Base-by-base conservation (phyloP, 2,113 vertebrate species). In the Anhinga anhinga region DNA sequence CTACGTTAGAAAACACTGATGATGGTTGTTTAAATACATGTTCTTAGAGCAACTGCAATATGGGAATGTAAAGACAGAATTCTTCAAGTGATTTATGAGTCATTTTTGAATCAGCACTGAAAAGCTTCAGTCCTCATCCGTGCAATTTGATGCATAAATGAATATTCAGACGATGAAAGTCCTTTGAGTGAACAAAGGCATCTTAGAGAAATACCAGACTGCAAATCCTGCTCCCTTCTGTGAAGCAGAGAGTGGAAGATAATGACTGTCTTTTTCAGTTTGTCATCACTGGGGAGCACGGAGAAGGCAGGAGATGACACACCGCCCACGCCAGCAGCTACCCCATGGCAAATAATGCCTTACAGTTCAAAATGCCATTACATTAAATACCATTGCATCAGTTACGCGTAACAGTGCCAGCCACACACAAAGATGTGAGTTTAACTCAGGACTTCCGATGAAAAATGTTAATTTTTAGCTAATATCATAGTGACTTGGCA, bases 101-200 rank as follows among this genome's bases (percentile, higher is more conserved):
- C 90, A 91, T 86, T 93, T 94, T 70, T 93, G 85, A 93, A 90
- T 93, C 67, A 73, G 91, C 86, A 58, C 65, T 92, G 82, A 97
- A 97, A 95, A 87, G 92, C 86, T 71, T 66, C 73, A 78, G 77
- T 59, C 73, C 53, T 88, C 86, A 15, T 87, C 79, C n/a, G 36
- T 65, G 82, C 62, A 58, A 72, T 92, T 56, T 79, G 66, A 69
- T n/a, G 74, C 88, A 56, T 49, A 94, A 71, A 97, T 97, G 93
- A 97, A 95, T 97, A 97, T 96, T 96, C 96, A 89, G 58, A 66
- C 0, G 47, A 38, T n/a, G 59, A n/a, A 94, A 95, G 73, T 44
- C 81, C 74, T 93, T 53, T 59, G 61, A 91, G 40, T 3, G 88
- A 98, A 97, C 96, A 97, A 97, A 97, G 83, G 93, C 93, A 92